Evolutionary conservation across 1,140 invertebrate genomes (phyloP).

Genomic region (Dreissena rostriformis): DNA sequence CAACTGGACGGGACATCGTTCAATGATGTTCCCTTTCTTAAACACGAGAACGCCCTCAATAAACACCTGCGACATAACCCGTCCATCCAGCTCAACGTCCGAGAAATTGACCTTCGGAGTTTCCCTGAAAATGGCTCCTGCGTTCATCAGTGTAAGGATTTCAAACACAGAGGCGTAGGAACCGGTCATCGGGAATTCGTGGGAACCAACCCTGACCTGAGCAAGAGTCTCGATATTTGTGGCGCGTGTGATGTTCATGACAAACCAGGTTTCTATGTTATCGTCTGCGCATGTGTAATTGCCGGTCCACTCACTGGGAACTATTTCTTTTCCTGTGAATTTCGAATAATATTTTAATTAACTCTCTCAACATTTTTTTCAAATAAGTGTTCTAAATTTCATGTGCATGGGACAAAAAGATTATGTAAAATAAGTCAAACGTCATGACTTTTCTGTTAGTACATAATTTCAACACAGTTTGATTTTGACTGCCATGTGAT

Average conservation of each 20-base stretch:
- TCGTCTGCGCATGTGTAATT: conserved; percentile 50
- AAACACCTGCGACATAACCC: conserved; percentile 27
- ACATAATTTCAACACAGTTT: no score
- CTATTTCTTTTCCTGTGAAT: conserved; percentile 31
- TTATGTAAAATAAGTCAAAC: no score
- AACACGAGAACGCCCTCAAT: conserved; percentile 46
- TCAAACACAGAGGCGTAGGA: conserved; percentile 28
- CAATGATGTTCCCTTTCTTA: conserved; percentile 13
- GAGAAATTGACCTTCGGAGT: conserved; percentile 36
- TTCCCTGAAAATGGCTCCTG: conserved; percentile 6
- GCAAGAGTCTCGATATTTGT: conserved; percentile 41
- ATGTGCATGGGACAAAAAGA: no score
- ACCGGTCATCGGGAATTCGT: conserved; percentile 34
- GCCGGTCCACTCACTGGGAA: conserved; percentile 50
- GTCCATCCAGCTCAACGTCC: conserved; percentile 37
- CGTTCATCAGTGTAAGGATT: conserved; percentile 29
- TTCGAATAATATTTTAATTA: no score
- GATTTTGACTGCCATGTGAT: no score
- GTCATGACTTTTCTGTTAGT: no score
- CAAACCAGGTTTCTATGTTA: conserved; percentile 10
- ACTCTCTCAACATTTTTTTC: no score
- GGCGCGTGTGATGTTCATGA: conserved; percentile 50
- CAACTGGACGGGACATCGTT: conserved; percentile 33
- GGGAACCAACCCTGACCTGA: conserved; percentile 8
- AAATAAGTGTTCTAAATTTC: no score